Percentiles rank a stretch among this genome's conserved stretches.
Evolutionary conservation across 1,140 invertebrate species (phyloP).

Genomic region (Paralvinella palmiformis): DNA sequence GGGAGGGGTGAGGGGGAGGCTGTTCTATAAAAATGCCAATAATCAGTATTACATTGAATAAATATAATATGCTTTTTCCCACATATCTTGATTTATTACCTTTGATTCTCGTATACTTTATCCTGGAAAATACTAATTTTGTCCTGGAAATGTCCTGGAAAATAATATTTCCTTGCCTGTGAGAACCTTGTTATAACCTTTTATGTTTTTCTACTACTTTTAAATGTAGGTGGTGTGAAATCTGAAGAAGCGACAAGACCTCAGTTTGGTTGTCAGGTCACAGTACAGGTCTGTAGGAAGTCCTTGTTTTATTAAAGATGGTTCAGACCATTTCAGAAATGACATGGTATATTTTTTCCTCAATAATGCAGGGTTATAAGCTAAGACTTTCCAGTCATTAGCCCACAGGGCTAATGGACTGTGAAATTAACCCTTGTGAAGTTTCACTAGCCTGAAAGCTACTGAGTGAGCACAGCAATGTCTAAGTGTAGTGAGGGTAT

Average conservation of each 20-base stretch:
- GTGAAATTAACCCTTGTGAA: too few relatives aligned
- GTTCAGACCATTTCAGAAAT: background rate
- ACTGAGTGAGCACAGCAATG: too few relatives aligned
- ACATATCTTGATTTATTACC: background rate
- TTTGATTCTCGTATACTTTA: background rate
- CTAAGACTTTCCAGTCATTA: background rate
- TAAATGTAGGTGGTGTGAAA: background rate
- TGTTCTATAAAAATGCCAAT: too few relatives aligned
- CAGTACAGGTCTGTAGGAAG: slow-evolving; percentile 36
- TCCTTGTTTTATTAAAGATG: background rate
- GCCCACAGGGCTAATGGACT: too few relatives aligned
- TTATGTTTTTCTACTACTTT: background rate
- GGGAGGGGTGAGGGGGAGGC: too few relatives aligned
- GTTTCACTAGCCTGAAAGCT: too few relatives aligned
- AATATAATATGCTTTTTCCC: background rate
- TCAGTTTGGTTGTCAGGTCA: slow-evolving; percentile 66
- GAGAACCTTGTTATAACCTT: background rate
- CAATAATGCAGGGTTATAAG: background rate
- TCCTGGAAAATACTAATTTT: background rate
- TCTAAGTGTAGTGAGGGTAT: too few relatives aligned
- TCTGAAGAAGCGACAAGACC: slow-evolving; percentile 41
- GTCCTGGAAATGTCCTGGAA: background rate
- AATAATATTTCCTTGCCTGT: background rate
- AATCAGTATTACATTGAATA: background rate
- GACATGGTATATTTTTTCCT: background rate